These are phyloP conservation scores for Brachionus plicatilis DNA, from an alignment of 1,140 invertebrate species.

Conservation along the genomic window DNA sequence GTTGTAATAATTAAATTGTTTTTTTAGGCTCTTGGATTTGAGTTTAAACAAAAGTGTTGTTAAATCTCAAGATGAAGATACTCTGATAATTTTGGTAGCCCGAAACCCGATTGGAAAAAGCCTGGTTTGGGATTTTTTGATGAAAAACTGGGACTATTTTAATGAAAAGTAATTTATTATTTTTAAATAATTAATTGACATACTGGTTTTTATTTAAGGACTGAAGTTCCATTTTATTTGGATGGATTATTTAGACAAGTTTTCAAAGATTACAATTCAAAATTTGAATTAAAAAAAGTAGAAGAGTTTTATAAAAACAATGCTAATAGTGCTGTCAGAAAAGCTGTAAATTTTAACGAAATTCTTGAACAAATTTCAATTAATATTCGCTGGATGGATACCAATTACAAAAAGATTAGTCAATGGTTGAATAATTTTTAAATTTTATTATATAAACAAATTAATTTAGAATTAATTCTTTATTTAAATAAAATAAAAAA, in stretches of 20 bases:
- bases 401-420: neutral
- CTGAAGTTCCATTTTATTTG: neutral
- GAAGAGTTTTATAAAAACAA: neutral
- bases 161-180: constrained; percentile 54
- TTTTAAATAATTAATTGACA: neutral
- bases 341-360: neutral
- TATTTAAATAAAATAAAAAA: neutral
- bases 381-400: constrained; percentile 13
- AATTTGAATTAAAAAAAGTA: constrained; percentile 6
- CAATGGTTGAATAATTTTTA: neutral
- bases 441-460: neutral
- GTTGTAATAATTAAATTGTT: neutral
- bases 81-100: constrained; percentile 65
- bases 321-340: neutral
- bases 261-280: constrained; percentile 5
- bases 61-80: constrained; percentile 64
- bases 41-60: constrained; percentile 65
- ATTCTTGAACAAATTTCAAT: neutral
- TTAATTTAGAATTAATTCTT: neutral
- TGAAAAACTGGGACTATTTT: constrained; percentile 67
- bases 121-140: constrained; percentile 71
- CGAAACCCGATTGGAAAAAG: constrained; percentile 67
- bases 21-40: neutral
- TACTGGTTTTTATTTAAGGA: neutral
- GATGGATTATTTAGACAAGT: neutral